Evolutionary conservation across 2,797 vertebrate species (phyloP).

Genomic region (Hozukius guyotensis): DNA sequence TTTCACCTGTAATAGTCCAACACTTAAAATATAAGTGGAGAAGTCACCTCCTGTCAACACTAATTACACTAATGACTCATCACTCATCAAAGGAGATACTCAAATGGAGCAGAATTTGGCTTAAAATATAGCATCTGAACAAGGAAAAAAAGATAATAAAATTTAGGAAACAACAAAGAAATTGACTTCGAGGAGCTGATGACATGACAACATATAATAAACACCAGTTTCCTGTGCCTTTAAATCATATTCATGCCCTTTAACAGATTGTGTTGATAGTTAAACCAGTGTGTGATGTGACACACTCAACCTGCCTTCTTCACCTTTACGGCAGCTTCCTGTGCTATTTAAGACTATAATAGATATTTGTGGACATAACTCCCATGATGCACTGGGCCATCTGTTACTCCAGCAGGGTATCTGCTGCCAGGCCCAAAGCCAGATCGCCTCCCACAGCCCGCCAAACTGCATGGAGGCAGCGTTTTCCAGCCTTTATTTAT

Average conservation of each 20-base stretch:
- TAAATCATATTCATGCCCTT: not conserved
- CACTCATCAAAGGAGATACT: not conserved
- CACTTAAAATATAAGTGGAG: not conserved
- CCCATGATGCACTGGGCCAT: conserved; percentile 67
- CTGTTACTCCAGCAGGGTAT: conserved; percentile 62
- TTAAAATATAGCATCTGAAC: not conserved
- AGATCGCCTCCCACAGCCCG: conserved; percentile 32
- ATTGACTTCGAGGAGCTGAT: not conserved
- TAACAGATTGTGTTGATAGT: not conserved
- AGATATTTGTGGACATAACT: conserved; percentile 58
- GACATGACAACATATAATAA: not conserved
- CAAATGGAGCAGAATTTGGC: not conserved
- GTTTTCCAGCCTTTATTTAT: not conserved
- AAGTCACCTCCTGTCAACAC: not conserved
- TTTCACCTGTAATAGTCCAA: not conserved
- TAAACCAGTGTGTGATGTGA: not conserved
- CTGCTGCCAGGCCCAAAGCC: conserved; percentile 40
- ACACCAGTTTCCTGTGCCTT: not conserved
- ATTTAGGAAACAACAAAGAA: not conserved
- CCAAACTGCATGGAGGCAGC: conserved; percentile 19
- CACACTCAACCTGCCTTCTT: not conserved
- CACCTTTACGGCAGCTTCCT: conserved; percentile 22
- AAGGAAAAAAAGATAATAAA: not conserved
- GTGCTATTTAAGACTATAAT: conserved; percentile 41
- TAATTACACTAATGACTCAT: not conserved